Conservation (phyloP, 2,888 invertebrate genomes). For the Leptinotarsa juncta region DNA sequence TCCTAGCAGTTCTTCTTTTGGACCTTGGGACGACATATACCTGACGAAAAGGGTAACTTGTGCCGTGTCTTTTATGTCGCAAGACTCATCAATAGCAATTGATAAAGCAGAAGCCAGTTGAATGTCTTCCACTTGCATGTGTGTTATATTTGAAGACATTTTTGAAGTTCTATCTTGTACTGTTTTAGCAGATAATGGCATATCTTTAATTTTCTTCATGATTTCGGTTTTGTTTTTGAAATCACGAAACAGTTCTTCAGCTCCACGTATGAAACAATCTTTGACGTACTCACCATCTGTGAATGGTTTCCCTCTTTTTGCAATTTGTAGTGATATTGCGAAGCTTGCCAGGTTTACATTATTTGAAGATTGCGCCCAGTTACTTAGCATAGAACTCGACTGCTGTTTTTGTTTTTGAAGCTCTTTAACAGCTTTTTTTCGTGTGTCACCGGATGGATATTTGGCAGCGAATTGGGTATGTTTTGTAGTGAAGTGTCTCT, state of each 20-base stretch:
- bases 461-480: constrained; percentile 42
- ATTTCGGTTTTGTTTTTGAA: constrained; percentile 22
- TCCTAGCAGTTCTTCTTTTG: constrained; percentile 24
- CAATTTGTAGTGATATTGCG: constrained; percentile 24
- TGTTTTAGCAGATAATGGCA: constrained; percentile 27
- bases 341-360: constrained; percentile 32
- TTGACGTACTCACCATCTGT: constrained; percentile 14
- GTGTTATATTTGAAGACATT: constrained; percentile 24
- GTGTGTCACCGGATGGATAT: constrained; percentile 41
- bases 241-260: constrained; percentile 13
- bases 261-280: constrained; percentile 23
- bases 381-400: constrained; percentile 51
- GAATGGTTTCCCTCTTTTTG: constrained; percentile 21
- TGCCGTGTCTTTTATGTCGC: constrained; percentile 24
- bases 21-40: constrained; percentile 22
- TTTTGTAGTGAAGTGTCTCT: constrained; percentile 29
- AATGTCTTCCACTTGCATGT: constrained; percentile 24
- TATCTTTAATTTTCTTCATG: constrained; percentile 15
- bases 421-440: constrained; percentile 23
- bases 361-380: constrained; percentile 40
- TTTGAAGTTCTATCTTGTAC: constrained; percentile 25
- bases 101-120: constrained; percentile 23
- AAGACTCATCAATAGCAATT: constrained; percentile 27
- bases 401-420: constrained; percentile 36
- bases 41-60: constrained; percentile 25